Conservation (phyloP, 2,797 vertebrate species). For the Gallinago stenura region DNA sequence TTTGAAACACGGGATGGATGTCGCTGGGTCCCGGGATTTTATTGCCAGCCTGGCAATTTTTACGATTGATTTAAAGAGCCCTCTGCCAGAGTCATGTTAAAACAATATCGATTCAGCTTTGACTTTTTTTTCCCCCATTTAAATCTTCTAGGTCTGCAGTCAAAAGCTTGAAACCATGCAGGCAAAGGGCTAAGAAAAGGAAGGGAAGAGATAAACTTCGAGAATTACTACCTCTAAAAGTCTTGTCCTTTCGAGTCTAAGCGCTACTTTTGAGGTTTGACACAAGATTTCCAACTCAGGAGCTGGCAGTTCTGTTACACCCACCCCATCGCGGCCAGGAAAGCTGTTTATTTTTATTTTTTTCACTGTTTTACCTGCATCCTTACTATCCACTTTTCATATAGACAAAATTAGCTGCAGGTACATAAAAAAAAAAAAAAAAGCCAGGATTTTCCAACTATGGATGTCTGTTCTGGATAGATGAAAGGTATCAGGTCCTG, state of each 20-base stretch:
- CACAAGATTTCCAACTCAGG: not conserved
- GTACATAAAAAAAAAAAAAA: not conserved
- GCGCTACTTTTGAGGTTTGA: not conserved
- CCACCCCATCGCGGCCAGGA: not conserved
- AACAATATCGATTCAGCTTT: not conserved
- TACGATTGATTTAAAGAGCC: not conserved
- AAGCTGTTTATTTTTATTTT: not conserved
- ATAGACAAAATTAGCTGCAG: not conserved
- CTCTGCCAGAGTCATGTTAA: not conserved
- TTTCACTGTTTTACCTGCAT: not conserved
- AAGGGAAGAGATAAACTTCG: slow-evolving; percentile 4
- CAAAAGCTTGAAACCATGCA: not conserved
- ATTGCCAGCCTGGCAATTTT: not conserved
- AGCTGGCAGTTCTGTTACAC: not conserved
- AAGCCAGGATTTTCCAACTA: not conserved
- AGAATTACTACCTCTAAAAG: not conserved
- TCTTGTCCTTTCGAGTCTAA: not conserved
- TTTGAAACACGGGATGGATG: not conserved
- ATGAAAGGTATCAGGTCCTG: not conserved
- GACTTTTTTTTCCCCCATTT: not conserved
- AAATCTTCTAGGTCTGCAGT: not conserved
- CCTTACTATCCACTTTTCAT: not conserved
- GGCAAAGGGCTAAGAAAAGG: not conserved
- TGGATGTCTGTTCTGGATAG: not conserved
- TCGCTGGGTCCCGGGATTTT: not conserved